phyloP scores from a whole-genome alignment of 2,888 invertebrate genomes.

The Linnaemya tessellans region DNA sequence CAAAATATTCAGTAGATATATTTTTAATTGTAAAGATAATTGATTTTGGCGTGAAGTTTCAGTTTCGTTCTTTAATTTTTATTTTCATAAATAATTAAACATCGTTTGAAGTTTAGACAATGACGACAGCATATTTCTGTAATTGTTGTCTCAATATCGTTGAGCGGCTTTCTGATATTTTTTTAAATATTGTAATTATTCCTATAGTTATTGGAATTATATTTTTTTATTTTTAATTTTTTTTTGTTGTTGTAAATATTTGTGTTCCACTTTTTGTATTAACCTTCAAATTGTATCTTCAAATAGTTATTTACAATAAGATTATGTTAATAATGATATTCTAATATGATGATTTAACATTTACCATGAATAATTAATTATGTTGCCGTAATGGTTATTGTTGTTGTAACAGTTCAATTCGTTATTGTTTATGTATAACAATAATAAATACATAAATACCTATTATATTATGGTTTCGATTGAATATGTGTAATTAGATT shows the following conservation, averaged over 20 bases:
- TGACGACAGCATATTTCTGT: no score
- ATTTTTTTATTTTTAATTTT: neutral
- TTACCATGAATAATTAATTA: conserved; percentile 1
- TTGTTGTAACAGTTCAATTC: neutral
- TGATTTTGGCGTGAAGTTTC: no score
- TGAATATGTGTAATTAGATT: conserved; percentile 24
- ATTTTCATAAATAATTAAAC: no score
- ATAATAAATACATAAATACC: conserved; percentile 10
- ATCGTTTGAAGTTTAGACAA: no score
- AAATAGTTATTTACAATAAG: neutral
- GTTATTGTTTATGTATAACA: neutral
- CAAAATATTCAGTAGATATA: no score
- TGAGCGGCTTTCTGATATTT: no score
- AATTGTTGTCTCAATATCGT: no score
- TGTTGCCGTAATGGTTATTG: neutral
- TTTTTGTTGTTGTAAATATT: neutral
- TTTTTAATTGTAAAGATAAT: no score
- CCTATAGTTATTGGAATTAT: neutral
- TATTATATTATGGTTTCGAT: neutral
- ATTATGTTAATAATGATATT: neutral
- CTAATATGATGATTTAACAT: neutral
- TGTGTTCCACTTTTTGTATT: neutral
- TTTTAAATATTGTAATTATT: no score
- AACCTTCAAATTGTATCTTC: neutral
- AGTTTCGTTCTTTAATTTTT: no score